Evolutionary conservation across 2,888 invertebrate genomes (phyloP).

Genomic region (Heliconius cydno): DNA sequence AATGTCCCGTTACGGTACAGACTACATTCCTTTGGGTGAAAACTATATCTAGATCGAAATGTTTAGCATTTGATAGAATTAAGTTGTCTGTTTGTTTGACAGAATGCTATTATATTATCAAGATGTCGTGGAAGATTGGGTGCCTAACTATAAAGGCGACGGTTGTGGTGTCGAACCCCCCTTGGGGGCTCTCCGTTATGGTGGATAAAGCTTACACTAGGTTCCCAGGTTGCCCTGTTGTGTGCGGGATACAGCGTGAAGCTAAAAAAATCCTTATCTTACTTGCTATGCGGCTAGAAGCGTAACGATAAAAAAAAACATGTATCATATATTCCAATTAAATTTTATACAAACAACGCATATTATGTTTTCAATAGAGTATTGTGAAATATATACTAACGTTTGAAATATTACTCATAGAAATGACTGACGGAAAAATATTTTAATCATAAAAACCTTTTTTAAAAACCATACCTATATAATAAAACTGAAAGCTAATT

Average conservation of each 20-base stretch:
- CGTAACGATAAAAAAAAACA: neutral
- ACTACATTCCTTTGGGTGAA: conserved; percentile 7
- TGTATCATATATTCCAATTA: neutral
- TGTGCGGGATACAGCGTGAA: too few species aligned
- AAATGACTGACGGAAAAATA: too few species aligned
- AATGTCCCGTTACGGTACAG: neutral
- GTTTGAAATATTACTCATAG: too few species aligned
- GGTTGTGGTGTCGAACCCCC: neutral
- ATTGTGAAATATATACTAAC: too few species aligned
- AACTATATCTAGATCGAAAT: conserved; percentile 10
- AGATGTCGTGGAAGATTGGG: neutral
- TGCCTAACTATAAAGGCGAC: neutral
- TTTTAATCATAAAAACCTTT: too few species aligned
- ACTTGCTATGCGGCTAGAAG: too few species aligned
- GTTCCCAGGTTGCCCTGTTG: too few species aligned
- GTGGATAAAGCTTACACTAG: neutral
- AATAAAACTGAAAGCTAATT: too few species aligned
- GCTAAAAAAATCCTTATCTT: too few species aligned
- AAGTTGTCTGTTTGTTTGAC: conserved; percentile 6
- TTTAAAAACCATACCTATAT: too few species aligned
- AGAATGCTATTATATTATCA: neutral
- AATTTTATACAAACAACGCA: neutral
- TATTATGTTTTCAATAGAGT: neutral
- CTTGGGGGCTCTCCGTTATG: neutral
- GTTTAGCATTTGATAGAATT: neutral